Evolutionary conservation across 2,797 vertebrate species (phyloP).

Genomic region (Sylvia borin): DNA sequence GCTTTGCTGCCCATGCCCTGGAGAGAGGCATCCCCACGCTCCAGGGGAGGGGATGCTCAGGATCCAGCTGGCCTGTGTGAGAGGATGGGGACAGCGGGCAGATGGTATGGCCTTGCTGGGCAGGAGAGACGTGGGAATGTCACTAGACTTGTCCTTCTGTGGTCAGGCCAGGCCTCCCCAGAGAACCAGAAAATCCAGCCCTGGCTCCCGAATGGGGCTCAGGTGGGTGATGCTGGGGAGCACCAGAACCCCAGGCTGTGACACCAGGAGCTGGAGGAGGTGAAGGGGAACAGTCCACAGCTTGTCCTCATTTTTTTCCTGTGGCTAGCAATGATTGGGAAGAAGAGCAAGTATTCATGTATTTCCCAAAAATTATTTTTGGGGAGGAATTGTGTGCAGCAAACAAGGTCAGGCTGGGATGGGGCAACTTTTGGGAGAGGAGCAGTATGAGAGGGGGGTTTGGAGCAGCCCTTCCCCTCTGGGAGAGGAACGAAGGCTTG

Average conservation of each 20-base stretch:
- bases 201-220: not conserved
- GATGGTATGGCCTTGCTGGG: rapidly evolving
- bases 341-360: rapidly evolving
- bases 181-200: conserved; percentile 55
- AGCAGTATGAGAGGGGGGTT: not conserved
- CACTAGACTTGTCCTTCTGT: not conserved
- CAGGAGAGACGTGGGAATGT: not conserved
- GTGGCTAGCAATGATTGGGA: not conserved
- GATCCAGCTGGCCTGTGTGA: rapidly evolving
- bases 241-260: not conserved
- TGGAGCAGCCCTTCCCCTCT: not conserved
- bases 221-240: not conserved
- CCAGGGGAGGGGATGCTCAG: not conserved
- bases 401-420: not conserved
- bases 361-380: not conserved
- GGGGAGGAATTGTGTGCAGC: rapidly evolving
- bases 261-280: rapidly evolving
- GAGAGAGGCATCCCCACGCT: not conserved
- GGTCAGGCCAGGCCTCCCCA: not conserved
- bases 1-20: rapidly evolving
- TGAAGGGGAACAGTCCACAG: not conserved
- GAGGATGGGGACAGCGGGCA: rapidly evolving
- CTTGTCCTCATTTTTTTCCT: not conserved
- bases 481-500: not conserved
- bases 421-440: not conserved